phyloP scores from a whole-genome alignment of 2,113 vertebrate genomes.

The Egretta garzetta region DNA sequence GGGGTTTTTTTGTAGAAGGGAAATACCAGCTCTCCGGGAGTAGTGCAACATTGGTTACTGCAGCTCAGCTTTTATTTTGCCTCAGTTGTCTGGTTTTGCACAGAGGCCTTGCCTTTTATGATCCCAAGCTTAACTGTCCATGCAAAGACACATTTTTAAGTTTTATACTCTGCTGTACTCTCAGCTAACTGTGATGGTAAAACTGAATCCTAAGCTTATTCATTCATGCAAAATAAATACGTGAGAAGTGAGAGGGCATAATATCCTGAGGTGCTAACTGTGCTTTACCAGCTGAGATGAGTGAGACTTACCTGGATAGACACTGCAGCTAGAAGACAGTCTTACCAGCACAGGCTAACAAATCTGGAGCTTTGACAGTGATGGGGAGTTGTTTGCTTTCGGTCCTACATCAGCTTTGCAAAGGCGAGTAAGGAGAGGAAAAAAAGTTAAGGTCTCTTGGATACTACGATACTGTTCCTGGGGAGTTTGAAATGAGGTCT shows the following conservation, averaged over 20 bases:
- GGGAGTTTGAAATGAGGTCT: not conserved
- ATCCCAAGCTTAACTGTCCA: not conserved
- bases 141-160: not conserved
- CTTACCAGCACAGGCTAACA: not conserved
- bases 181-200: not conserved
- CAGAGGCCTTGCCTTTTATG: not conserved
- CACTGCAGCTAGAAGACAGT: no score
- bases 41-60: not conserved
- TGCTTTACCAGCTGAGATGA: not conserved
- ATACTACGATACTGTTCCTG: no score
- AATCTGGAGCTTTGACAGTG: not conserved
- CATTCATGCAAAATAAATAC: not conserved
- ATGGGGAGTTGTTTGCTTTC: not conserved
- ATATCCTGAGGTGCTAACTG: no score
- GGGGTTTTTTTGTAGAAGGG: not conserved
- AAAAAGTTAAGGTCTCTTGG: not conserved
- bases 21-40: not conserved
- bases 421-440: not conserved
- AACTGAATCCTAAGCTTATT: not conserved
- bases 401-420: not conserved
- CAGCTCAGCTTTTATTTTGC: not conserved
- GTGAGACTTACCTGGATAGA: no score
- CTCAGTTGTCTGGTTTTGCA: not conserved
- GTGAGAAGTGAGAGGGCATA: not conserved
- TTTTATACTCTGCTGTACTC: not conserved